phyloP scores from a whole-genome alignment of 1,140 invertebrate genomes.

The Oppia nitens region DNA sequence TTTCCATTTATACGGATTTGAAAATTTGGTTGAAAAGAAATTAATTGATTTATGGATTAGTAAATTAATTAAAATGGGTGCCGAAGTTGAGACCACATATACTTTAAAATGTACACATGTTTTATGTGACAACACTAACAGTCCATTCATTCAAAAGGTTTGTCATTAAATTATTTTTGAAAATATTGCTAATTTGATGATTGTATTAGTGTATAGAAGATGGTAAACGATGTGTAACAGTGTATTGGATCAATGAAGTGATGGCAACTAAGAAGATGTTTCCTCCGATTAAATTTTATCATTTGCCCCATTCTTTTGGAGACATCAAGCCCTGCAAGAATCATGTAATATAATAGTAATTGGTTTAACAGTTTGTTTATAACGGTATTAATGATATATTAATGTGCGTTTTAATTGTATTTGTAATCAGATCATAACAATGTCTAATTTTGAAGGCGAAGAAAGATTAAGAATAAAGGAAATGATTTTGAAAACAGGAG shows the following conservation, averaged over 20 bases:
- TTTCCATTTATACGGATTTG: constrained; percentile 64
- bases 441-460: constrained; percentile 68
- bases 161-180: constrained; percentile 10
- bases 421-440: constrained; percentile 40
- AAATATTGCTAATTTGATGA: neutral
- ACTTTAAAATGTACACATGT: constrained; percentile 73
- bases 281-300: constrained; percentile 77
- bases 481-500: constrained; percentile 71
- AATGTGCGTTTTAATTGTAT: constrained; percentile 2
- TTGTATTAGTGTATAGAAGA: constrained; percentile 32
- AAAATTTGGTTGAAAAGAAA: constrained; percentile 26
- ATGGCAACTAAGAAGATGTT: constrained; percentile 60
- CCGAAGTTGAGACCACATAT: constrained; percentile 69
- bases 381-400: neutral
- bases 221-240: constrained; percentile 69
- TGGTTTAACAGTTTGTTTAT: neutral
- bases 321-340: constrained; percentile 40
- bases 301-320: constrained; percentile 65
- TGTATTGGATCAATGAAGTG: constrained; percentile 84
- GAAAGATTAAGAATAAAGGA: constrained; percentile 56
- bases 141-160: constrained; percentile 66
- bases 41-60: constrained; percentile 54
- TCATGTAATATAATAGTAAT: constrained; percentile 26
- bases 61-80: constrained; percentile 67
- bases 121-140: constrained; percentile 69